A percentile compares a stretch with the other conserved stretches of the same genome.
These are phyloP conservation scores for Mormyrus hasselquistii DNA, from an alignment of 2,797 vertebrate genomes.

Conservation along the genomic window DNA sequence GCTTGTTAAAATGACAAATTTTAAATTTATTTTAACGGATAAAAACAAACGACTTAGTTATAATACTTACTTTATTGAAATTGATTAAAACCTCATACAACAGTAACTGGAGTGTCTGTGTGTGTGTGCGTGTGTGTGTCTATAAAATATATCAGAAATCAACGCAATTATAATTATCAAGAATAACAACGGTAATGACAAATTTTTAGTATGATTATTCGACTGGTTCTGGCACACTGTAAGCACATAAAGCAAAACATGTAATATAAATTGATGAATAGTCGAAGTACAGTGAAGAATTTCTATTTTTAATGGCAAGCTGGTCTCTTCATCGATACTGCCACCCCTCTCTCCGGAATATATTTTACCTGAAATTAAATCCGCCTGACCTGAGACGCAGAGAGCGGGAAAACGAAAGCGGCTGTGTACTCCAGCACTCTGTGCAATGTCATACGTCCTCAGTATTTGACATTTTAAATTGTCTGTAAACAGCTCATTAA, in stretches of 20 bases:
- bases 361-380: not conserved
- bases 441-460: not conserved
- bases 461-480: constrained; percentile 19
- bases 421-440: not conserved
- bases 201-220: not conserved
- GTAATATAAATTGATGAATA: not conserved
- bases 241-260: not conserved
- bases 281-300: not conserved
- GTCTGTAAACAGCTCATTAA: constrained; percentile 13
- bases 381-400: not conserved
- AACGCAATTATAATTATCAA: not conserved
- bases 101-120: not conserved
- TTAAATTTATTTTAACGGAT: not conserved
- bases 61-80: not conserved
- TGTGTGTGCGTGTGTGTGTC: not conserved
- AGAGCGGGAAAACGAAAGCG: not conserved
- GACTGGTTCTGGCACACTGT: not conserved
- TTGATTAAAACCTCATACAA: not conserved
- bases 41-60: not conserved
- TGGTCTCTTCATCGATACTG: not conserved
- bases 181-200: not conserved
- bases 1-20: not conserved
- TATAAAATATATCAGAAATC: not conserved
- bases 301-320: not conserved
- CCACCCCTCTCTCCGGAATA: not conserved